Evolutionary conservation across 2,113 vertebrate species (phyloP).

Genomic region (Scomber colias): DNA sequence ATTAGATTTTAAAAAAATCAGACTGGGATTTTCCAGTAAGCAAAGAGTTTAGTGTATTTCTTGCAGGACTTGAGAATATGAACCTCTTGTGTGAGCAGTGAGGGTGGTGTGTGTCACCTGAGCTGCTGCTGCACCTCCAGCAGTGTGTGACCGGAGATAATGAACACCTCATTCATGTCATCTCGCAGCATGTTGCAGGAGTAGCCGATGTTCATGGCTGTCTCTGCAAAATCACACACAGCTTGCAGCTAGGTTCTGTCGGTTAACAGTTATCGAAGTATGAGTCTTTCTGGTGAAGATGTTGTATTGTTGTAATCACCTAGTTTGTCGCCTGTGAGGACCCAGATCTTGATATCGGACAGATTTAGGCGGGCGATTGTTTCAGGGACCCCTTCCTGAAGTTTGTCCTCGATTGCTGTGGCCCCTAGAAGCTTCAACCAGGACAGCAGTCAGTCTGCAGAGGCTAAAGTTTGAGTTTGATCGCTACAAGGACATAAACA

Average conservation of each 20-base stretch:
- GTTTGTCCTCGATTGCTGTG: constrained; percentile 91
- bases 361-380: constrained; percentile 86
- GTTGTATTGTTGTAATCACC: constrained; percentile 54
- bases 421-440: constrained; percentile 88
- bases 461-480: background rate
- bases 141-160: constrained; percentile 82
- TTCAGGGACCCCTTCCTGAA: constrained; percentile 90
- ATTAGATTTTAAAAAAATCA: background rate
- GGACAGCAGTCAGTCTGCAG: constrained; percentile 38
- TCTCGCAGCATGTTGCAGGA: constrained; percentile 89
- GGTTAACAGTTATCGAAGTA: background rate
- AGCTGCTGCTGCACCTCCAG: constrained; percentile 86
- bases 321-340: constrained; percentile 91
- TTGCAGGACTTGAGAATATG: constrained; percentile 7
- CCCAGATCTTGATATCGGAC: constrained; percentile 91
- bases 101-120: constrained; percentile 70
- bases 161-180: constrained; percentile 88
- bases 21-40: background rate
- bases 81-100: background rate
- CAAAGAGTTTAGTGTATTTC: background rate
- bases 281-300: background rate
- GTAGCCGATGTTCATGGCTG: constrained; percentile 89
- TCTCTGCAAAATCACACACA: constrained; percentile 82
- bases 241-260: background rate
- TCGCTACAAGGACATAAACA: background rate